These are phyloP conservation scores for Meiosimyza decipiens DNA, from an alignment of 2,888 invertebrate species.

Conservation along the genomic window DNA sequence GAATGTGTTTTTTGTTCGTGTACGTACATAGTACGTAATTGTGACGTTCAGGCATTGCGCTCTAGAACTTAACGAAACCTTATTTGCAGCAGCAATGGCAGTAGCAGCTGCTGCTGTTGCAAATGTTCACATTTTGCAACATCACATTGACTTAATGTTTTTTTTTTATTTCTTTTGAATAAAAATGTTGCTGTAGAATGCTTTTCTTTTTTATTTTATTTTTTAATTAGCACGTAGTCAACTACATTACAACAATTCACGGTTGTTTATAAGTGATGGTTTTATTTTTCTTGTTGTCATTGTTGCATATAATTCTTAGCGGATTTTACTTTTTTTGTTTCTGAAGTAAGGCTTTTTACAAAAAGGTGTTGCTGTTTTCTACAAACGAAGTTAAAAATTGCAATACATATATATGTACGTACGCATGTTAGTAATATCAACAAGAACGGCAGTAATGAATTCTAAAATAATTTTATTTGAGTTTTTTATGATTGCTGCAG, in stretches of 20 bases:
- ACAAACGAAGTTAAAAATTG: too few species aligned
- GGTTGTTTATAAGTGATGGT: background rate
- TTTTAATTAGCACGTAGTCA: too few species aligned
- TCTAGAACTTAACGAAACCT: conserved; percentile 25
- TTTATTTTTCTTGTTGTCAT: conserved; percentile 3
- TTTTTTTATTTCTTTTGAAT: background rate
- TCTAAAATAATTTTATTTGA: background rate
- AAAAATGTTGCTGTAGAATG: background rate
- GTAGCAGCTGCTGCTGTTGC: conserved; percentile 17
- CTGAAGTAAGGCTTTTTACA: background rate
- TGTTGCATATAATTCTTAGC: background rate
- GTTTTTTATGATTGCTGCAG: background rate
- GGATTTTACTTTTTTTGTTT: background rate
- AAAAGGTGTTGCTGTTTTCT: background rate
- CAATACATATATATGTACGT: too few species aligned
- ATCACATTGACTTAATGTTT: conserved; percentile 20
- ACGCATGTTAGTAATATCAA: too few species aligned
- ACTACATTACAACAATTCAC: background rate
- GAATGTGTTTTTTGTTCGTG: background rate
- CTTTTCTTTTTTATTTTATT: background rate
- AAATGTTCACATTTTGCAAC: too few species aligned
- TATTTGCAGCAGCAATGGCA: conserved; percentile 18
- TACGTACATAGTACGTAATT: too few species aligned
- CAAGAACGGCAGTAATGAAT: too few species aligned
- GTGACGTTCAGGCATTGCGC: background rate